phyloP scores from a whole-genome alignment of 1,140 invertebrate genomes.

The Dinoponera quadriceps region DNA sequence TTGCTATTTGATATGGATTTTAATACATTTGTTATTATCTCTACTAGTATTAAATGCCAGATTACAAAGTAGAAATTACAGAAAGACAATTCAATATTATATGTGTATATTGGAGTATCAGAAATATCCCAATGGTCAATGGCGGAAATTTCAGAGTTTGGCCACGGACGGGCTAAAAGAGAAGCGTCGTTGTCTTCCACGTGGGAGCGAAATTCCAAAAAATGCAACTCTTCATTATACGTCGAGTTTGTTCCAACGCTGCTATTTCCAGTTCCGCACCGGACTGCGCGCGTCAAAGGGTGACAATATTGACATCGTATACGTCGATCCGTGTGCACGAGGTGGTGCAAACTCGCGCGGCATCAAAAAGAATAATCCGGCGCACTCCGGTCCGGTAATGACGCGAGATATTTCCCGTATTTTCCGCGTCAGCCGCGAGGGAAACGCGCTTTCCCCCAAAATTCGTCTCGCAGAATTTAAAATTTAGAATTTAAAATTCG shows the following conservation, averaged over 20 bases:
- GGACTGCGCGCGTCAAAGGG: slow-evolving; percentile 25
- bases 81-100: too few relatives aligned
- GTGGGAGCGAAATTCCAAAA: slow-evolving; percentile 20
- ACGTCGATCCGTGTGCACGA: slow-evolving; percentile 22
- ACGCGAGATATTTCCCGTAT: slow-evolving; percentile 43
- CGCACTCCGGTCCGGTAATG: slow-evolving; percentile 31
- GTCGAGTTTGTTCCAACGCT: slow-evolving; percentile 41
- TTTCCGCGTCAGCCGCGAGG: slow-evolving; percentile 37
- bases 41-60: too few relatives aligned
- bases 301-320: slow-evolving; percentile 55
- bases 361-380: slow-evolving; percentile 58
- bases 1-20: too few relatives aligned
- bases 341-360: slow-evolving; percentile 11
- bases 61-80: too few relatives aligned
- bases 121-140: too few relatives aligned
- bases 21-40: too few relatives aligned
- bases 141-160: too few relatives aligned
- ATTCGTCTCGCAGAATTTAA: slow-evolving; percentile 46
- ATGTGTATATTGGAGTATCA: too few relatives aligned
- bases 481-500: slow-evolving; percentile 48
- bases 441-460: slow-evolving; percentile 23
- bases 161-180: too few relatives aligned
- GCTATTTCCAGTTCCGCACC: background rate
- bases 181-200: background rate
- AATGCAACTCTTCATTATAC: slow-evolving; percentile 35